phyloP scores from a whole-genome alignment of 2,797 vertebrate species.

The Cossypha niveicapilla region DNA sequence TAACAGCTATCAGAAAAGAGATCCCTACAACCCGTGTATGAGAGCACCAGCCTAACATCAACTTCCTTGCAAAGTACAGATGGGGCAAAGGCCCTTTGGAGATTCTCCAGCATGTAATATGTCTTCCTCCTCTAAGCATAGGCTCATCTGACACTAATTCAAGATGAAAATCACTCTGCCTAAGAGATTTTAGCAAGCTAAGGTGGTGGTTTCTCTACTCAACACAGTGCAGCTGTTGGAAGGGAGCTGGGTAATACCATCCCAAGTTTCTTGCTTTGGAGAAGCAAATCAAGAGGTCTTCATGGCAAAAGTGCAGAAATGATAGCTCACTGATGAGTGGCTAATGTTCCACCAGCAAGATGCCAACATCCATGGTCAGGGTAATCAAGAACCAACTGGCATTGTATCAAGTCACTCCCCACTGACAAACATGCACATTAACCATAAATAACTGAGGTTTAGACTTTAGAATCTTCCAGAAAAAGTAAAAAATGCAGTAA shows the following conservation, averaged over 20 bases:
- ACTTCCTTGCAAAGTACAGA: background rate
- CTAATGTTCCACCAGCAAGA: background rate
- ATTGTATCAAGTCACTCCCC: background rate
- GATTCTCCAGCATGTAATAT: background rate
- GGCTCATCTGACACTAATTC: background rate
- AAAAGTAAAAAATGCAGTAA: background rate
- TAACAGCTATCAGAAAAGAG: background rate
- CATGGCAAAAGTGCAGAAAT: background rate
- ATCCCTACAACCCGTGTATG: background rate
- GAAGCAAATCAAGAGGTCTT: background rate
- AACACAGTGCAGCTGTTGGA: background rate
- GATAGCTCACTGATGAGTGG: background rate
- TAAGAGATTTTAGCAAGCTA: background rate
- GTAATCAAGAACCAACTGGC: background rate
- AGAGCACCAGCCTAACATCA: background rate
- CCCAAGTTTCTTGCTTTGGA: background rate
- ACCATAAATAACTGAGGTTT: background rate
- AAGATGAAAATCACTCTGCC: background rate
- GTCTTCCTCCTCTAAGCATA: background rate
- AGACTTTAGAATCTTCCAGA: background rate
- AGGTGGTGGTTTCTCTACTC: background rate
- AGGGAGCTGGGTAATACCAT: background rate
- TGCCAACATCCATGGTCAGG: accelerated
- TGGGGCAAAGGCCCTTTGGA: background rate
- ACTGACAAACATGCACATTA: background rate